Conservation (phyloP, 1,140 invertebrate species). For the Charaxes varanes region DNA sequence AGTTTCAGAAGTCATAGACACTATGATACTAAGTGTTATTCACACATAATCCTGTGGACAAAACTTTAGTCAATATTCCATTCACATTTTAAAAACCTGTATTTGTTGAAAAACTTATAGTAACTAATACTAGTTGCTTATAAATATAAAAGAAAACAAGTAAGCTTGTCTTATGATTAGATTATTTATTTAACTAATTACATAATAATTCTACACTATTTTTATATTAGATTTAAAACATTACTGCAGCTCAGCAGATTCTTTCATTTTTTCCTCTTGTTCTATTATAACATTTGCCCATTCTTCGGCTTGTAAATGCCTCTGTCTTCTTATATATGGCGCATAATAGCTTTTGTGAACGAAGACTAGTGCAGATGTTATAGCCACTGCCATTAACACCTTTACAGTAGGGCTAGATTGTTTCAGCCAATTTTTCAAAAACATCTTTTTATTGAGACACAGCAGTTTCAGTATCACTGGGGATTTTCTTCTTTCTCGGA, state of each 20-base stretch:
- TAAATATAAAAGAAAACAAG: no score
- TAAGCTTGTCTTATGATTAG: no score
- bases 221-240: background rate
- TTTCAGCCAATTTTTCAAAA: constrained; percentile 26
- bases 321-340: constrained; percentile 36
- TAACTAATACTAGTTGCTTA: no score
- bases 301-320: constrained; percentile 38
- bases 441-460: constrained; percentile 30
- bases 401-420: constrained; percentile 48
- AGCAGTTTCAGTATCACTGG: constrained; percentile 14
- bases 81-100: no score
- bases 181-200: constrained; percentile 1
- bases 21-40: no score
- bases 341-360: constrained; percentile 31
- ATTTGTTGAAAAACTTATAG: no score
- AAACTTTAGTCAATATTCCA: no score
- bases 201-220: constrained; percentile 1
- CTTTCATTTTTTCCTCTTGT: constrained; percentile 38
- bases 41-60: no score
- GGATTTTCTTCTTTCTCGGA: constrained; percentile 24
- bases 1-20: no score
- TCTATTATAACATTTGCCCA: constrained; percentile 54
- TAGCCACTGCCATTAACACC: constrained; percentile 43
- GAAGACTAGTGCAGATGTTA: constrained; percentile 37
- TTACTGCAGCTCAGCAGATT: constrained; percentile 1